Evolutionary conservation across 2,113 vertebrate genomes (phyloP), one percentile per base, ranked within the genome.

Genomic region (Gnathonemus longibarbis): DNA sequence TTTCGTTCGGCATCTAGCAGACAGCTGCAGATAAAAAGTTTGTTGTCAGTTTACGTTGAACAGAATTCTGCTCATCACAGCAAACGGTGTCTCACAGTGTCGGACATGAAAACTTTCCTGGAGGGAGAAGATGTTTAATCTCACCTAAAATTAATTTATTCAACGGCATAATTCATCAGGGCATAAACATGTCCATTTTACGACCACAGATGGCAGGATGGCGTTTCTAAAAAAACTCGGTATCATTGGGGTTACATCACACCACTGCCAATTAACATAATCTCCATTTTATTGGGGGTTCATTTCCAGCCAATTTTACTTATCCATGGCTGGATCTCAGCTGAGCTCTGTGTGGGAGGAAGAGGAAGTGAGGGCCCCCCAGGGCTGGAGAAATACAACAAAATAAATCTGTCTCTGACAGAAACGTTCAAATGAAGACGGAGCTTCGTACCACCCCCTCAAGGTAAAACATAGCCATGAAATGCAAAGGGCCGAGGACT

Each of bases 211-310:
- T 66, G 84, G 49, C 35, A 45, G 42, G 27, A 88, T 74, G 88
- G 48, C 77, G 66, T 10, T 74, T 46, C 52, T 48, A 53, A 45
- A 31, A 88, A 48, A 88, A 80, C 53, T 35, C 27, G 1, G 42
- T 86, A 88, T 56, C 89, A 50, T 74, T 86, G 74, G 70, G 84
- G 77, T 48, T 90, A 53, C 85, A 89, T 91, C 90, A 53, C 84
- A 80, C 90, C 84, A 77, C 83, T 74, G 27, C 74, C 52, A 46
- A 66, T 90, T 46, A 88, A 39, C 58, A 52, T 52, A 89, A 90
- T 89, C 85, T 92, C 31, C 17, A n/a, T 53, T 88, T 89, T 52
- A 42, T 66, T 31, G 35, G 24, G 21, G 50, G 66, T 90, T 80
- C 56, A 77, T 21, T 74, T 85, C 80, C 56, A 53, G 83, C 56